Evolutionary conservation across 2,113 vertebrate genomes (phyloP), one percentile per base, ranked within the genome.

Genomic region (Catharus minimus): DNA sequence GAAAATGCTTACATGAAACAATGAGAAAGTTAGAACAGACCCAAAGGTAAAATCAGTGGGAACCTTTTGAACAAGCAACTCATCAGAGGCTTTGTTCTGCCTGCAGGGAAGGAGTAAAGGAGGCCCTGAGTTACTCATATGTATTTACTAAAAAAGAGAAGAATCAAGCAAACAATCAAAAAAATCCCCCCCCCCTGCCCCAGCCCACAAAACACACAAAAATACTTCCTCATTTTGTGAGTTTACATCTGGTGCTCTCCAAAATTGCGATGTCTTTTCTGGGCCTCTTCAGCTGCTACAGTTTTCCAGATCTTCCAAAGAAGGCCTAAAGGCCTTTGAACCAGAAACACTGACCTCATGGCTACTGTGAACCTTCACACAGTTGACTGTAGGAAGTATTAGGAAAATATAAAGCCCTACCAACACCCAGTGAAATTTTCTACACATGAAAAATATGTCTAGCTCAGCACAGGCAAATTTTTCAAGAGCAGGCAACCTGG

Each of bases 21-120:
- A 88, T 80, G 86, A 58, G 68, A 86, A 73, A 75, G 23, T 55
- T 74, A 90, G 41, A 86, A 78, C 61, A 92, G 81, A 81, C 76
- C 80, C 88, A 95, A 90, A 95, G 79, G 93, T 96, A 93, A 93
- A 90, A 90, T 90, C 90, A 81, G 49, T 30, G 57, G 82, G 68
- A 90, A 91, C 90, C 53, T 95, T 88, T 57, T 57, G 68, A 82
- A 94, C 73, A 94, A 64, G 57, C 76, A 81, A 57, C 92, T 93
- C 93, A 86, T 74, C 26, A 67, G 88, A 90, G 82, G 71, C 73
- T 90, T 66, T 56, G 69, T 86, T 88, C 68, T 75, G 88, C 86
- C 88, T 81, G 38, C 57, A 82, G 86, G 82, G 77, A 93, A 93
- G 72, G 73, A 93, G 86, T 90, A 90, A 86, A 95, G 61, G 46